A percentile compares a stretch with the other conserved stretches of the same genome.
phyloP scores from a whole-genome alignment of 1,140 invertebrate genomes.

The Hyles euphorbiae region DNA sequence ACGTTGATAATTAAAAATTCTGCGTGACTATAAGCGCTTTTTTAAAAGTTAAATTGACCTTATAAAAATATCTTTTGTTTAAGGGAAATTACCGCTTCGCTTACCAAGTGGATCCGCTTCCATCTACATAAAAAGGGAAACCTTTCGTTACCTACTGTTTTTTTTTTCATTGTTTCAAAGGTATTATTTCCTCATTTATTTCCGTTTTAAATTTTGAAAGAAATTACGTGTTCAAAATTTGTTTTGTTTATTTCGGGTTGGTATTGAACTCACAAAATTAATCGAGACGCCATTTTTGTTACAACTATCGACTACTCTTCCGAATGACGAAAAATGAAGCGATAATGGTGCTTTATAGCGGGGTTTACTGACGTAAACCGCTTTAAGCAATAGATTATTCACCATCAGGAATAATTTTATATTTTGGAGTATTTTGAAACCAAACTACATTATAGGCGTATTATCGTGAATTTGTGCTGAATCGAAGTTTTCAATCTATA shows the following conservation, averaged over 20 bases:
- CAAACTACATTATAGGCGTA: too few relatives aligned
- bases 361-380: too few relatives aligned
- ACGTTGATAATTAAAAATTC: slow-evolving; percentile 20
- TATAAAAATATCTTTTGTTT: slow-evolving; percentile 54
- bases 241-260: too few relatives aligned
- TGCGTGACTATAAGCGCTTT: slow-evolving; percentile 30
- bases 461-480: too few relatives aligned
- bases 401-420: too few relatives aligned
- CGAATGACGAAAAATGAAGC: too few relatives aligned
- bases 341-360: too few relatives aligned
- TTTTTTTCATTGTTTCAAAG: slow-evolving; percentile 43
- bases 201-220: slow-evolving; percentile 15
- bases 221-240: background rate
- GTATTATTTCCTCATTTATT: slow-evolving; percentile 32
- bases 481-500: too few relatives aligned
- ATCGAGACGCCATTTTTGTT: background rate
- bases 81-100: slow-evolving; percentile 29
- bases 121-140: slow-evolving; percentile 17
- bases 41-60: slow-evolving; percentile 56
- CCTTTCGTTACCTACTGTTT: slow-evolving; percentile 15
- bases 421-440: too few relatives aligned
- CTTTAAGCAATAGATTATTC: too few relatives aligned
- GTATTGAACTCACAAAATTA: too few relatives aligned
- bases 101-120: slow-evolving; percentile 31
- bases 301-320: background rate